A percentile compares a stretch with the other conserved stretches of the same genome.
These are phyloP conservation scores for Hucho hucho DNA, from an alignment of 2,113 vertebrate species.

Conservation along the genomic window DNA sequence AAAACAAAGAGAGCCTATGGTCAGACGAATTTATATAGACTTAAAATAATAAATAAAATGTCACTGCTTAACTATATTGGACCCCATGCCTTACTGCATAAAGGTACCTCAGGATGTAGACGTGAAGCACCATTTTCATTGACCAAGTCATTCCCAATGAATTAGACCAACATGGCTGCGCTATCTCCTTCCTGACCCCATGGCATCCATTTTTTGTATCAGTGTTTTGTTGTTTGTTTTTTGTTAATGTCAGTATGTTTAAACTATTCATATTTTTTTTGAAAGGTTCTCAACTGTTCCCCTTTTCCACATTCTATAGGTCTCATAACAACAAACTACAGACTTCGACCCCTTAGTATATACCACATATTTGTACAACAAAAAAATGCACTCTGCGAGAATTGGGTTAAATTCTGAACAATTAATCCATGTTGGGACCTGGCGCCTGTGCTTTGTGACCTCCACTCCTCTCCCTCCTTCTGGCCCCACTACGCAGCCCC, in stretches of 20 bases:
- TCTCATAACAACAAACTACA: constrained; percentile 99
- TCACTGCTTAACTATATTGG: neutral
- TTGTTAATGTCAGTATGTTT: constrained; percentile 39
- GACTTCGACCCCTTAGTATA: constrained; percentile 91
- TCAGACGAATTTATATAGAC: constrained; percentile 13
- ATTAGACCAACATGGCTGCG: constrained; percentile 68
- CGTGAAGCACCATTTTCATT: constrained; percentile 18
- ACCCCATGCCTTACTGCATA: constrained; percentile 13
- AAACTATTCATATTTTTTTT: constrained; percentile 22
- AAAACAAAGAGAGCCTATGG: constrained; percentile 21
- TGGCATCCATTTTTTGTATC: constrained; percentile 61
- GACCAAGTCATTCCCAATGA: constrained; percentile 55
- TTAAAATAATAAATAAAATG: constrained; percentile 8
- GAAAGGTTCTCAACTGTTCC: constrained; percentile 83
- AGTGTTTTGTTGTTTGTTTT: constrained; percentile 20
- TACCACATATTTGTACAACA: constrained; percentile 69
- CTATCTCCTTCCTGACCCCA: constrained; percentile 35
- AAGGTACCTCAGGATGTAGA: constrained; percentile 32
- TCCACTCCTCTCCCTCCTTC: constrained; percentile 7
- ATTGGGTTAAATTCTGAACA: constrained; percentile 83
- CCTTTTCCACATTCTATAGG: constrained; percentile 90
- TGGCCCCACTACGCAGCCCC: neutral
- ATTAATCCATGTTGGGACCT: constrained; percentile 59
- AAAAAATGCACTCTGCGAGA: constrained; percentile 77
- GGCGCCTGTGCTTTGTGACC: constrained; percentile 46